A percentile compares a stretch with the other conserved stretches of the same genome.
Evolutionary conservation across 23 tunicate genomes (phyloP).

Genomic region (Diplosoma virens): DNA sequence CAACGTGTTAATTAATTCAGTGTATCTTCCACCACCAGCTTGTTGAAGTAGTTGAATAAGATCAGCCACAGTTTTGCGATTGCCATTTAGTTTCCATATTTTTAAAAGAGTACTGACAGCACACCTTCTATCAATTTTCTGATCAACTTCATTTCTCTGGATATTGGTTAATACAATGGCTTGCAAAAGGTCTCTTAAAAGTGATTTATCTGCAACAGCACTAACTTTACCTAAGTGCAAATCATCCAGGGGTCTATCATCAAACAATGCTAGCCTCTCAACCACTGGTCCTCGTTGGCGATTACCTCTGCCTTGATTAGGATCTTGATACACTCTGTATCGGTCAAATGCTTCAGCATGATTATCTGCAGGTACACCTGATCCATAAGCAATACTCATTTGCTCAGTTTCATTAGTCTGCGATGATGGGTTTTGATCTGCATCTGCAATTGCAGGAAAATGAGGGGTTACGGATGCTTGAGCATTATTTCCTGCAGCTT

Average conservation of each 20-base stretch:
- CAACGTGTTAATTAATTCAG: not conserved
- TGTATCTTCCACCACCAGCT: not conserved
- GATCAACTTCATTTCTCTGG: not conserved
- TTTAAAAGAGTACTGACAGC: not conserved
- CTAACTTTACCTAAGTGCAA: not conserved
- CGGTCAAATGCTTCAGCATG: constrained; percentile 5
- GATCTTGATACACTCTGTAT: not conserved
- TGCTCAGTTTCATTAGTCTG: too few relatives aligned
- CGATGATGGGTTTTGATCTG: too few relatives aligned
- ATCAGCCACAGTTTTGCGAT: not conserved
- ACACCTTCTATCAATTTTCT: not conserved
- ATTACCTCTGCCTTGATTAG: not conserved
- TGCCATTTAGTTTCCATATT: not conserved
- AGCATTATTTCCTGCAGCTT: too few relatives aligned
- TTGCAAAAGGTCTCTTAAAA: not conserved
- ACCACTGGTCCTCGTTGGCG: not conserved
- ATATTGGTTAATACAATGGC: not conserved
- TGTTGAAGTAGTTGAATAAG: not conserved
- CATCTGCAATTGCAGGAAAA: too few relatives aligned
- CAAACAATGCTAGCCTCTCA: not conserved
- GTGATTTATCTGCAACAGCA: not conserved
- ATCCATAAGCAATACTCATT: not conserved
- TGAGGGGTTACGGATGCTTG: too few relatives aligned
- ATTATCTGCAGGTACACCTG: not conserved
- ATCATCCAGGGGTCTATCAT: not conserved